These are phyloP conservation scores for Percopsis omiscomaycus DNA, from an alignment of 2,797 vertebrate genomes.

Conservation along the genomic window DNA sequence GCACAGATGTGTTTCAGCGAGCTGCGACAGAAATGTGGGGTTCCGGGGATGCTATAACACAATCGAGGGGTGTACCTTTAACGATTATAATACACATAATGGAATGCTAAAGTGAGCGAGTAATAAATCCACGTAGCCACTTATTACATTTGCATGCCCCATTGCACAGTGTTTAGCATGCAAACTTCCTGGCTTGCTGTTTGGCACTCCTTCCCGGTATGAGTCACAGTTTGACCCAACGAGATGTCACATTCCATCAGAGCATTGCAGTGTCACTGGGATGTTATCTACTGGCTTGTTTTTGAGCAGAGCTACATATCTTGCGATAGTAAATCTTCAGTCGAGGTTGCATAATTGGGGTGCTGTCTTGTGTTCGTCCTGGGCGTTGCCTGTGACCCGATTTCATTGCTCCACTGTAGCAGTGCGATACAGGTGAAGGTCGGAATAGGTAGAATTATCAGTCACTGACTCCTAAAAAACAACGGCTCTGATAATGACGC, in stretches of 20 bases:
- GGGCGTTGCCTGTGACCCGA: neutral
- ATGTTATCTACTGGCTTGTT: slow-evolving; percentile 43
- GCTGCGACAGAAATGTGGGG: too few relatives aligned
- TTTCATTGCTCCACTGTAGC: neutral
- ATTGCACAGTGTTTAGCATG: slow-evolving; percentile 3
- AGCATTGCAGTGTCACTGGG: slow-evolving; percentile 20
- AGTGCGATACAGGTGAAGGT: slow-evolving; percentile 5
- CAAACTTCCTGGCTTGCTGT: slow-evolving; percentile 11
- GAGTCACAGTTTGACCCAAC: slow-evolving; percentile 9
- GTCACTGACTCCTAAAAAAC: too few relatives aligned
- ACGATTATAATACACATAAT: too few relatives aligned
- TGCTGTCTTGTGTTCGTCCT: neutral
- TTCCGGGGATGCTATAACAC: too few relatives aligned
- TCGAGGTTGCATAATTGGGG: slow-evolving; percentile 29
- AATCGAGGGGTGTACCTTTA: too few relatives aligned
- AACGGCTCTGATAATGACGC: too few relatives aligned
- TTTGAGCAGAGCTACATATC: slow-evolving; percentile 24
- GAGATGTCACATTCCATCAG: slow-evolving; percentile 16
- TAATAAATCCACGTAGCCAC: too few relatives aligned
- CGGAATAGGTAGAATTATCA: too few relatives aligned
- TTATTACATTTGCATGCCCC: neutral
- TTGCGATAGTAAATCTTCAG: slow-evolving; percentile 17
- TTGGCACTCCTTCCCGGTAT: slow-evolving; percentile 16
- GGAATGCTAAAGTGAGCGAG: too few relatives aligned
- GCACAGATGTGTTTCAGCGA: too few relatives aligned